Conservation (phyloP, 2,797 vertebrate genomes). For the Hydrocynus forskahlii region DNA sequence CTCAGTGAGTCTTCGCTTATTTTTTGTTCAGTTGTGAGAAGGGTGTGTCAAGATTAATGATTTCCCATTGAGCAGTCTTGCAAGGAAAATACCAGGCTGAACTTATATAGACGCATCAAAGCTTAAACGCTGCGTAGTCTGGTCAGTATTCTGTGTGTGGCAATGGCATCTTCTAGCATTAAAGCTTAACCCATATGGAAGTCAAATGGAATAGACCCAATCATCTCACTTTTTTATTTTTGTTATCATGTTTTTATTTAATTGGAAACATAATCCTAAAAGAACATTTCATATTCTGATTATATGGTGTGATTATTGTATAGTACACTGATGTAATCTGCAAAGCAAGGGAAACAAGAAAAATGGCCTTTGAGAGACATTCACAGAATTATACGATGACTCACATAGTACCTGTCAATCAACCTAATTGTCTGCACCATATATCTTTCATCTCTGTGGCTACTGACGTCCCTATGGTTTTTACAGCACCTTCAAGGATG, state of each 20-base stretch:
- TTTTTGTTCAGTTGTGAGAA: conserved; percentile 9
- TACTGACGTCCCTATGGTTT: conserved; percentile 70
- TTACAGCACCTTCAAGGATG: conserved; percentile 70
- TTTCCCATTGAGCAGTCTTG: background rate
- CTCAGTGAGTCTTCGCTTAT: conserved; percentile 56
- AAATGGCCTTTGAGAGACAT: conserved; percentile 43
- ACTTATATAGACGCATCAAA: background rate
- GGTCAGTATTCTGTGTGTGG: background rate
- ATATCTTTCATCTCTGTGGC: conserved; percentile 73
- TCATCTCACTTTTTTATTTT: background rate
- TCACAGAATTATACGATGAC: conserved; percentile 60
- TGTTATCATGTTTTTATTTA: background rate
- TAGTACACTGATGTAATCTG: conserved; percentile 9
- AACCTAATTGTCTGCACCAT: conserved; percentile 56
- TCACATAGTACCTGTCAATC: conserved; percentile 69
- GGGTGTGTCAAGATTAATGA: background rate
- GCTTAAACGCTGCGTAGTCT: background rate
- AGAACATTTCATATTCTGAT: background rate
- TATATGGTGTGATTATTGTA: background rate
- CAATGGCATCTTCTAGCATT: background rate
- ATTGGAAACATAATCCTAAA: background rate
- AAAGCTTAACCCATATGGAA: background rate
- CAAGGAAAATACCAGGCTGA: background rate
- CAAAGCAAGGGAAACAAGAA: conserved; percentile 6
- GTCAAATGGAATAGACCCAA: background rate